Evolutionary conservation across 2,888 invertebrate species (phyloP).

Genomic region (Caenorhabditis afra): DNA sequence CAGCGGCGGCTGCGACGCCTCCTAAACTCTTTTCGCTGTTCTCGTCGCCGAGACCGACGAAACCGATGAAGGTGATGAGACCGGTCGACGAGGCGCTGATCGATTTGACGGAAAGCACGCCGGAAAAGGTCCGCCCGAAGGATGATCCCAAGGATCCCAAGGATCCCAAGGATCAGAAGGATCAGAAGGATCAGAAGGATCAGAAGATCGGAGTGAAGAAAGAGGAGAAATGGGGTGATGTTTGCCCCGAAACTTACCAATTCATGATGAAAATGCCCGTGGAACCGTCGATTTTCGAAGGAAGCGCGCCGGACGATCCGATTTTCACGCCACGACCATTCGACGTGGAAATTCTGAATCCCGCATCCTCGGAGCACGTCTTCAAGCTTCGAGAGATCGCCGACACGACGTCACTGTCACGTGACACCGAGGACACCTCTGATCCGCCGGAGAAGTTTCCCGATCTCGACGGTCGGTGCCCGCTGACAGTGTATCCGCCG

Average conservation of each 20-base stretch:
- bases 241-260: constrained; percentile 21
- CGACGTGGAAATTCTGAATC: constrained; percentile 14
- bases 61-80: neutral
- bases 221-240: constrained; percentile 36
- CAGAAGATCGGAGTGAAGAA: constrained; percentile 7
- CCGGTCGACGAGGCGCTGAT: no score
- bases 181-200: neutral
- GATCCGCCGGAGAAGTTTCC: neutral
- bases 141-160: neutral
- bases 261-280: constrained; percentile 13
- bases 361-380: neutral
- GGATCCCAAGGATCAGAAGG: no score
- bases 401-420: no score
- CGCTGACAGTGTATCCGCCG: constrained; percentile 15
- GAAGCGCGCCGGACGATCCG: neutral
- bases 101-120: neutral
- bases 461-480: neutral
- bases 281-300: constrained; percentile 3
- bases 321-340: neutral
- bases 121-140: neutral
- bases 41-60: constrained; percentile 25
- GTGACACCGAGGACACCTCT: neutral
- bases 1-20: neutral
- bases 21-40: constrained; percentile 32
- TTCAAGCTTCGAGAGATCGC: no score